Conservation (phyloP, 2,797 vertebrate genomes). For the Neosilurus mollespiculum region DNA sequence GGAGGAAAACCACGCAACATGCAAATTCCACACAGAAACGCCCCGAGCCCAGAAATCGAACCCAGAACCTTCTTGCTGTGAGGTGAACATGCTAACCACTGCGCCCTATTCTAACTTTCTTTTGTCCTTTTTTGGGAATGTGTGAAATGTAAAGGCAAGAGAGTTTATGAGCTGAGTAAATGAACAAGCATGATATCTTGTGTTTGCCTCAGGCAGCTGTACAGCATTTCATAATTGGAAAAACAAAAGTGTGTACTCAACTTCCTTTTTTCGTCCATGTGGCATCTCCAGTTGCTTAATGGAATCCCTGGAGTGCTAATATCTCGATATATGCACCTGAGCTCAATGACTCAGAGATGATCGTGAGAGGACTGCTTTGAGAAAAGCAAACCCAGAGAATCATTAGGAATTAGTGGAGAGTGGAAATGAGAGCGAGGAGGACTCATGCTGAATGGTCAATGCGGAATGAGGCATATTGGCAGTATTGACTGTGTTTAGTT, state of each 20-base stretch:
- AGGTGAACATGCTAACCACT: no score
- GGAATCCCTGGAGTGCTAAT: constrained; percentile 40
- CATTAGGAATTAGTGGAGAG: constrained; percentile 39
- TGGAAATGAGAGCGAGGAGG: constrained; percentile 15
- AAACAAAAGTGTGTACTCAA: constrained; percentile 2
- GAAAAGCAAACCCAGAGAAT: constrained; percentile 37
- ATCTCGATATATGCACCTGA: constrained; percentile 34
- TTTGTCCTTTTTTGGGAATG: not conserved
- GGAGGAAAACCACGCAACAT: no score
- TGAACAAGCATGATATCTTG: constrained; percentile 72
- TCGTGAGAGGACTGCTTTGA: constrained; percentile 41
- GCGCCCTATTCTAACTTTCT: no score
- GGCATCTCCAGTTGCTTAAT: constrained; percentile 37
- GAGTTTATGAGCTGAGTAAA: constrained; percentile 73
- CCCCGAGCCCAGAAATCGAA: no score
- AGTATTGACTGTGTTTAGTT: constrained; percentile 16
- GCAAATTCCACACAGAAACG: no score
- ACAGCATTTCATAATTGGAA: constrained; percentile 44
- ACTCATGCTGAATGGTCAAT: constrained; percentile 7
- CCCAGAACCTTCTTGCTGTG: no score
- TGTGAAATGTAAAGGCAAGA: constrained; percentile 55
- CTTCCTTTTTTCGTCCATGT: constrained; percentile 25
- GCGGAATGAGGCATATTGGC: constrained; percentile 1
- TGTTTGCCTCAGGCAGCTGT: constrained; percentile 66
- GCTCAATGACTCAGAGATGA: constrained; percentile 23